Conservation (phyloP, 2,888 invertebrate species). For the Elmis aenea region DNA sequence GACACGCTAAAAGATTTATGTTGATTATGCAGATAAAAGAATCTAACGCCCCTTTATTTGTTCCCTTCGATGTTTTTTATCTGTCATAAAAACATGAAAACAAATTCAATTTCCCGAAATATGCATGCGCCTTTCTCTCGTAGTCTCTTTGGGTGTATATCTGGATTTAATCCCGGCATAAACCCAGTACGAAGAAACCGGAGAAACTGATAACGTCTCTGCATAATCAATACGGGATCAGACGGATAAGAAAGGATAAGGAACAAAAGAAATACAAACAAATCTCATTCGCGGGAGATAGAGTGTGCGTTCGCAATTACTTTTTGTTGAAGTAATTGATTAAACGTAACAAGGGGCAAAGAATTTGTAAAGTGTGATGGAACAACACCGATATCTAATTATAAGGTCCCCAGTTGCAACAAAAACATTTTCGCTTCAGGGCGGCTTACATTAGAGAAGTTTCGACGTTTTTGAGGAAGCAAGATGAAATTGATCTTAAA, state of each 20-base stretch:
- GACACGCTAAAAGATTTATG: constrained; percentile 16
- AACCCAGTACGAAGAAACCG: constrained; percentile 15
- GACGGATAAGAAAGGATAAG: constrained; percentile 18
- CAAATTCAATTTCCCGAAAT: constrained; percentile 22
- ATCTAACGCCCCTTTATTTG: constrained; percentile 16
- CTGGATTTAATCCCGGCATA: constrained; percentile 19
- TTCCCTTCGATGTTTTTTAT: constrained; percentile 19
- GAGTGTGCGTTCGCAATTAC: too few relatives aligned
- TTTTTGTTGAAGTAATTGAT: too few relatives aligned
- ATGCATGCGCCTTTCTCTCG: constrained; percentile 18
- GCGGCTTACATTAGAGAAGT: too few relatives aligned
- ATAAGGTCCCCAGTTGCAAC: too few relatives aligned
- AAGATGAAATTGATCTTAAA: too few relatives aligned
- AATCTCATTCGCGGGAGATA: too few relatives aligned
- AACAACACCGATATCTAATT: too few relatives aligned
- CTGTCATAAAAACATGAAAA: constrained; percentile 21
- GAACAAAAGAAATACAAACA: constrained; percentile 21
- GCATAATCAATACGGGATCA: constrained; percentile 22
- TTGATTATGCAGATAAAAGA: constrained; percentile 17
- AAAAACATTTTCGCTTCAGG: too few relatives aligned
- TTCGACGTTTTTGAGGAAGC: too few relatives aligned
- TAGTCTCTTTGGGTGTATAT: constrained; percentile 16
- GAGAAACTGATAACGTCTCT: constrained; percentile 19
- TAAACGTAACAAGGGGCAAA: too few relatives aligned
- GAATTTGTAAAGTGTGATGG: too few relatives aligned